These are phyloP conservation scores for Sminthurinus aureus DNA, from an alignment of 2,888 invertebrate genomes.

Conservation along the genomic window DNA sequence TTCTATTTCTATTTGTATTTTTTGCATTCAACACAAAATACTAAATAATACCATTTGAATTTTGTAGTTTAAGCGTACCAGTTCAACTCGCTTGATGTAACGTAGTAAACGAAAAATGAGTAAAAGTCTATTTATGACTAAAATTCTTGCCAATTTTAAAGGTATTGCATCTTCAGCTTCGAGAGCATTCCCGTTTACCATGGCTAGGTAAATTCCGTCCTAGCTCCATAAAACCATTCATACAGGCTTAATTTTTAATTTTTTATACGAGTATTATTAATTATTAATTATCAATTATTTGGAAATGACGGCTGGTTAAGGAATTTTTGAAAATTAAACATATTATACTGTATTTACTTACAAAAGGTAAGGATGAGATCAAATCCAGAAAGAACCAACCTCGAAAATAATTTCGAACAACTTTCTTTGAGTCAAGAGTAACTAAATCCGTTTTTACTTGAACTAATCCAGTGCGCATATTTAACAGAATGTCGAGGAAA, in stretches of 20 bases:
- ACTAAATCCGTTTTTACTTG: conserved; percentile 24
- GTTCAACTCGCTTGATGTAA: conserved; percentile 21
- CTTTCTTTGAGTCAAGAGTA: conserved; percentile 23
- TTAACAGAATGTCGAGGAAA: conserved; percentile 38
- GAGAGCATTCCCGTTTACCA: background rate
- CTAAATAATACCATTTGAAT: too few relatives aligned
- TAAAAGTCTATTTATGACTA: conserved; percentile 1
- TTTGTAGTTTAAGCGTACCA: conserved; percentile 12
- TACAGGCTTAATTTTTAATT: too few relatives aligned
- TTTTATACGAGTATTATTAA: too few relatives aligned
- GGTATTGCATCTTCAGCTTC: background rate
- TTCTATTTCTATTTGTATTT: too few relatives aligned
- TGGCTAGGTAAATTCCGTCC: conserved; percentile 13
- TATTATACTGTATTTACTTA: too few relatives aligned
- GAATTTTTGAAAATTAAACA: too few relatives aligned
- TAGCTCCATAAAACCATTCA: too few relatives aligned
- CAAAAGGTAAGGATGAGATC: conserved; percentile 34
- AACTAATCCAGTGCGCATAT: conserved; percentile 37
- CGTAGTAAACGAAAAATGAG: conserved; percentile 25
- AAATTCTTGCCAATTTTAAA: background rate
- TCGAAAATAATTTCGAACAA: conserved; percentile 16
- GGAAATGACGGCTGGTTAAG: too few relatives aligned
- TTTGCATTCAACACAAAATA: too few relatives aligned
- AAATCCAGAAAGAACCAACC: conserved; percentile 42
- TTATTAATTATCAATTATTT: too few relatives aligned